Percentiles rank a stretch among this genome's conserved stretches.
phyloP scores from a whole-genome alignment of 37 sponge, comb jelly and placozoan species.

The Cladorhizidae sp. region DNA sequence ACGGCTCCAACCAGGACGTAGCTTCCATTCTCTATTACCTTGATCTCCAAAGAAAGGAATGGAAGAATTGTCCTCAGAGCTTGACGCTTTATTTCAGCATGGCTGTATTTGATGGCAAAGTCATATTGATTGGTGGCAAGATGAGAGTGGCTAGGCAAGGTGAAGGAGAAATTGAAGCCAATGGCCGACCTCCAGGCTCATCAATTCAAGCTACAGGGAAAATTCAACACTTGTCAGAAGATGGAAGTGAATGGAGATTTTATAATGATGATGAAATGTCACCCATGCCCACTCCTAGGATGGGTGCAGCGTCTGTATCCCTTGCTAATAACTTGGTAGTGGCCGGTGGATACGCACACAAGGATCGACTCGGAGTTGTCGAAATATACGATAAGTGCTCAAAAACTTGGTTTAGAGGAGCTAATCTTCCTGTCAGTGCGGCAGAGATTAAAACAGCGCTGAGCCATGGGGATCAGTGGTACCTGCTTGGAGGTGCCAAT shows the following conservation, averaged over 20 bases:
- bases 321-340: conserved; percentile 4
- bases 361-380: background rate
- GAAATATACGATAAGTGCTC: conserved; percentile 10
- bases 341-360: conserved; percentile 19
- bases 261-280: background rate
- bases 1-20: background rate
- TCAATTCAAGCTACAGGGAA: no score
- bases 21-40: background rate
- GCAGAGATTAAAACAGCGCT: conserved; percentile 24
- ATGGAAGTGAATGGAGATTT: background rate
- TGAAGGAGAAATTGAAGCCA: conserved; percentile 3
- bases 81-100: conserved; percentile 13
- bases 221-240: background rate
- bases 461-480: conserved; percentile 15
- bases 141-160: no score
- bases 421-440: background rate
- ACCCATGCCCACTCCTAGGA: conserved; percentile 11
- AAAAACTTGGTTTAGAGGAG: conserved; percentile 2
- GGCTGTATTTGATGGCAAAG: background rate
- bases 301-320: background rate
- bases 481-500: conserved; percentile 28
- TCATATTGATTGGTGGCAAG: conserved; percentile 27
- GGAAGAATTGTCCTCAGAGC: background rate
- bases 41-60: background rate
- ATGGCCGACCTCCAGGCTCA: no score